A percentile compares a stretch with the other conserved stretches of the same genome.
phyloP scores from a whole-genome alignment of 2,888 invertebrate genomes.

The Dysmachus trigonus region DNA sequence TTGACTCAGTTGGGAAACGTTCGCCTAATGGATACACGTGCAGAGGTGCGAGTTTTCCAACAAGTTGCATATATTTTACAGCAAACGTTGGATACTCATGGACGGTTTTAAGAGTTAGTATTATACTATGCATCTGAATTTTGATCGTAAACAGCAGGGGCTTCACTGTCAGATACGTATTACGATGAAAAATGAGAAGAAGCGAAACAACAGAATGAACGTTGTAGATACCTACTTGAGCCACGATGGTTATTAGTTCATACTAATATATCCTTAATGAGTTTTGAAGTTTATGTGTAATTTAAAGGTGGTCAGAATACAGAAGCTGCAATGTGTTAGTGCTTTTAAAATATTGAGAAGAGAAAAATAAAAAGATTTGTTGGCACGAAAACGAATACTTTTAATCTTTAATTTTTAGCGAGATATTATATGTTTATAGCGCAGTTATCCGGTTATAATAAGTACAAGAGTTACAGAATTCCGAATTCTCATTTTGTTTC shows the following conservation, averaged over 20 bases:
- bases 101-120: neutral
- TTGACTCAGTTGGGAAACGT: neutral
- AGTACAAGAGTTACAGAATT: too few species aligned
- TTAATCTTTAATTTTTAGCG: neutral
- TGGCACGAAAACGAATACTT: too few species aligned
- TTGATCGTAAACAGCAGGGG: neutral
- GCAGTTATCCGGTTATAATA: too few species aligned
- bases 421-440: too few species aligned
- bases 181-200: neutral
- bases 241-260: too few species aligned
- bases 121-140: neutral
- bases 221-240: neutral
- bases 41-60: neutral
- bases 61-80: neutral
- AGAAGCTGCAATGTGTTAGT: neutral
- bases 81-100: neutral
- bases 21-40: neutral
- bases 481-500: too few species aligned
- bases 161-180: neutral
- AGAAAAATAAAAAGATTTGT: too few species aligned
- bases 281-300: neutral
- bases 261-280: neutral
- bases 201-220: neutral
- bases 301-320: neutral
- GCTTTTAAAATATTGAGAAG: neutral